Conservation (phyloP, 2,888 invertebrate genomes). For the Patella depressa region DNA sequence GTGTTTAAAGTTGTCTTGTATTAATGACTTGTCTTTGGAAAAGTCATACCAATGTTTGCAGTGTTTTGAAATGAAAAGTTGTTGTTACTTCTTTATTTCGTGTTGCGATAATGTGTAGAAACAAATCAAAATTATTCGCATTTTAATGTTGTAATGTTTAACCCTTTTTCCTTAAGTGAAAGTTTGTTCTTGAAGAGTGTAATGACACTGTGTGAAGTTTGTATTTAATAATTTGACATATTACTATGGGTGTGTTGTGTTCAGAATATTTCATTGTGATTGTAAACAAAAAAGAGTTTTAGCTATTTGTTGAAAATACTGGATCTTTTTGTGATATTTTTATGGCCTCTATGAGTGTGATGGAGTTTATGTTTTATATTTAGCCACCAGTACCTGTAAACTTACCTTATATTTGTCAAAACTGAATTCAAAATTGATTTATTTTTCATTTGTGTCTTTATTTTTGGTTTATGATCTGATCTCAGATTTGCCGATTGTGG, state of each 20-base stretch:
- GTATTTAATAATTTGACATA: slow-evolving; percentile 10
- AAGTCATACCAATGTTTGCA: slow-evolving; percentile 31
- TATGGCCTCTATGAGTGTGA: neutral
- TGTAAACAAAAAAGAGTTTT: neutral
- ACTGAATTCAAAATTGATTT: too few relatives aligned
- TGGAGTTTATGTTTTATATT: too few relatives aligned
- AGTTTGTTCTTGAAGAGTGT: slow-evolving; percentile 25
- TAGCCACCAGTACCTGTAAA: too few relatives aligned
- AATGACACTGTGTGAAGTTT: slow-evolving; percentile 19
- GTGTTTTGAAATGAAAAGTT: slow-evolving; percentile 33
- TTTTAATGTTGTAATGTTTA: slow-evolving; percentile 33
- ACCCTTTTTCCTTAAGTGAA: slow-evolving; percentile 22
- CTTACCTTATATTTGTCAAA: too few relatives aligned
- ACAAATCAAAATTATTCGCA: slow-evolving; percentile 32
- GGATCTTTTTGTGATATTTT: slow-evolving; percentile 2
- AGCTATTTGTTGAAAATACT: slow-evolving; percentile 7
- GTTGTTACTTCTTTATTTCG: slow-evolving; percentile 20
- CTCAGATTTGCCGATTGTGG: too few relatives aligned
- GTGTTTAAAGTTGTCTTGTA: slow-evolving; percentile 18
- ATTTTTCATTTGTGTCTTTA: too few relatives aligned
- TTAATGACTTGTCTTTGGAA: slow-evolving; percentile 14
- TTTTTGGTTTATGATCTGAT: too few relatives aligned
- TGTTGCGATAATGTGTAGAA: slow-evolving; percentile 30
- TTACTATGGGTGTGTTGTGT: slow-evolving; percentile 22
- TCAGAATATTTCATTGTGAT: slow-evolving; percentile 8